Base-by-base conservation (phyloP, 2,888 invertebrate genomes). In the Xylota segnis region DNA sequence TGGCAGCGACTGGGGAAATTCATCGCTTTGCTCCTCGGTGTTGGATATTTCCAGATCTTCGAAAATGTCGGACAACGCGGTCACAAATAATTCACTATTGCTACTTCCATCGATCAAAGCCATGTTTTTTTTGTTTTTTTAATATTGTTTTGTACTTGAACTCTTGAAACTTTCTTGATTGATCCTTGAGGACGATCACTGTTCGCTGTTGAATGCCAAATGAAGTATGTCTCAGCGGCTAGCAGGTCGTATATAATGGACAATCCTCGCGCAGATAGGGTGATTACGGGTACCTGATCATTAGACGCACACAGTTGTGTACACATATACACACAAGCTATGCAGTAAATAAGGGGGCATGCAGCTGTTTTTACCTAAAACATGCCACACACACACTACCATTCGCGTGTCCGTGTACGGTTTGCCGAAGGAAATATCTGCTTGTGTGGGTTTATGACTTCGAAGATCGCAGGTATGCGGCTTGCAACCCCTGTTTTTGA, bases 61-160 rank as follows among this genome's bases (percentile, higher is more conserved):
- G 27, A 78, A 83, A 10, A 74, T 45, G 12, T 68, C 61, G 0
- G 83, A 78, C 12, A 83, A 9, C 5, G 83, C 83, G 5, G 78
- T 83, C 40, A 74, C 83, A 14, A 43, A 83, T 0, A 74, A 27
- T 16, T 78, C 83, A 34, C 68, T 68, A 43, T 56, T 63, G 32
- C 50, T 56, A 40, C 50, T 56, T 40, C 5, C 61, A 40, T 78
- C 68, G 34, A 74, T 9, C 3, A 52, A 16, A 4, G 78, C 47
- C 83, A 83, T 68, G 5, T n/a, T 29, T 45, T 43, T n/a, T 23
- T 23, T 2, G 23, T 2, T 6, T 37, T 59, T 45, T n/a, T 7
- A 12, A n/a, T 65, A 32, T 9, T 6, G 5, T n/a, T 34, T n/a
- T 23, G 4, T 52, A 59, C 4, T 18, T 27, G 34, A 5, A 16